Conservation (phyloP, 2,113 vertebrate genomes). For the Balaenoptera acutorostrata region DNA sequence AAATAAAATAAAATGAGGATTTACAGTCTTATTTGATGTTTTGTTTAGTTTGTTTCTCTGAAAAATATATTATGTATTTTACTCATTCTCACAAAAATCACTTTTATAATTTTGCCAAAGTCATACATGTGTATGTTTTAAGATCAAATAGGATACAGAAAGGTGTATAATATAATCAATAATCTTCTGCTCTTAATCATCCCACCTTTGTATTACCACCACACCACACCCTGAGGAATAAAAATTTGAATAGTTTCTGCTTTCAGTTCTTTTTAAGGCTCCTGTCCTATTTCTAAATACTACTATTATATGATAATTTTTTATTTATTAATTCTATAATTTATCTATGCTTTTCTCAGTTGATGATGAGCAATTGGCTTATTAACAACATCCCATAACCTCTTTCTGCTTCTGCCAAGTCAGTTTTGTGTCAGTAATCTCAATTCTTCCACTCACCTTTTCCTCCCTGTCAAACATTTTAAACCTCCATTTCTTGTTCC, state of each 20-base stretch:
- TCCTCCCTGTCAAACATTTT: background rate
- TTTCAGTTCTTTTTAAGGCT: background rate
- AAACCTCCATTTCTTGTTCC: background rate
- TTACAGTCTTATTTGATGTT: background rate
- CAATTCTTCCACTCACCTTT: background rate
- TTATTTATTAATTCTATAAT: background rate
- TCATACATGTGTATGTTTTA: background rate
- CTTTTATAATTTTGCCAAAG: background rate
- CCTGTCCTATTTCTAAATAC: background rate
- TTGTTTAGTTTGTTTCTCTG: background rate
- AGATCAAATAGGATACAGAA: background rate
- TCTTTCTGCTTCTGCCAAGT: background rate
- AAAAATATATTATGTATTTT: background rate
- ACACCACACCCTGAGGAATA: background rate
- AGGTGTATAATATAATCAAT: background rate
- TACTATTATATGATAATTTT: background rate
- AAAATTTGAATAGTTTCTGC: background rate
- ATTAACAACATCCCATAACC: background rate
- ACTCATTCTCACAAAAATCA: background rate
- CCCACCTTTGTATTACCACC: background rate
- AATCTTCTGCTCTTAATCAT: background rate
- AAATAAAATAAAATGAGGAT: background rate
- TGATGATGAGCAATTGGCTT: background rate
- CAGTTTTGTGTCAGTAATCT: background rate
- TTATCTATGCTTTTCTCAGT: background rate